phyloP scores from a whole-genome alignment of 2,888 invertebrate genomes.

The Hypomecis atomaria region DNA sequence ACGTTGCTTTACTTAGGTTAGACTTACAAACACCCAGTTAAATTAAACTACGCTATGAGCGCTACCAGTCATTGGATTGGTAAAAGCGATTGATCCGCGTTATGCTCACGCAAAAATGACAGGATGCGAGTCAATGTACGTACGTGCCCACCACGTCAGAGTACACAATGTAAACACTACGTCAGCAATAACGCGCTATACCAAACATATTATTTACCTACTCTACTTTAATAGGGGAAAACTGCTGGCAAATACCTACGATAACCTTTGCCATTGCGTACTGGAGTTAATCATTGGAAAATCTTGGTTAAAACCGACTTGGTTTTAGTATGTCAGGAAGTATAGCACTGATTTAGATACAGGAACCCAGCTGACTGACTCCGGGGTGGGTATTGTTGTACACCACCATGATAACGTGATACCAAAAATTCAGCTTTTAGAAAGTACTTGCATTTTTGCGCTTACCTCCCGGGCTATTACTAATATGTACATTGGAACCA shows the following conservation, averaged over 20 bases:
- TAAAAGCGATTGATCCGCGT: neutral
- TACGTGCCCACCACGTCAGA: slow-evolving; percentile 12
- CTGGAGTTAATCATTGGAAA: slow-evolving; percentile 1
- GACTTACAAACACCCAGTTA: no score
- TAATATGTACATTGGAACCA: no score
- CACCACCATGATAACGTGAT: no score
- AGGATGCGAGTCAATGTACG: slow-evolving; percentile 14
- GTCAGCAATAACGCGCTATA: neutral
- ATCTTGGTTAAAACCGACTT: neutral
- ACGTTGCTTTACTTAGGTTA: no score
- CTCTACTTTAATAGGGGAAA: slow-evolving; percentile 5
- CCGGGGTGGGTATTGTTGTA: no score
- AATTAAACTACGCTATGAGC: no score
- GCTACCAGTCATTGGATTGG: no score
- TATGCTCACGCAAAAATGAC: slow-evolving; percentile 22
- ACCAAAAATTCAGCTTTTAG: no score
- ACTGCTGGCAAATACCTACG: slow-evolving; percentile 6
- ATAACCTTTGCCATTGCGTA: slow-evolving; percentile 5
- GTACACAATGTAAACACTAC: slow-evolving; percentile 8
- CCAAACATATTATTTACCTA: neutral
- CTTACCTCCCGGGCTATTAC: no score
- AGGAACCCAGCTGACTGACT: no score
- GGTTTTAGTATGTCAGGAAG: neutral
- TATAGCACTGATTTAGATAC: no score
- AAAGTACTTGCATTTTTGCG: no score